Evolutionary conservation across 2,113 vertebrate species (phyloP).

Genomic region (Antennarius striatus): DNA sequence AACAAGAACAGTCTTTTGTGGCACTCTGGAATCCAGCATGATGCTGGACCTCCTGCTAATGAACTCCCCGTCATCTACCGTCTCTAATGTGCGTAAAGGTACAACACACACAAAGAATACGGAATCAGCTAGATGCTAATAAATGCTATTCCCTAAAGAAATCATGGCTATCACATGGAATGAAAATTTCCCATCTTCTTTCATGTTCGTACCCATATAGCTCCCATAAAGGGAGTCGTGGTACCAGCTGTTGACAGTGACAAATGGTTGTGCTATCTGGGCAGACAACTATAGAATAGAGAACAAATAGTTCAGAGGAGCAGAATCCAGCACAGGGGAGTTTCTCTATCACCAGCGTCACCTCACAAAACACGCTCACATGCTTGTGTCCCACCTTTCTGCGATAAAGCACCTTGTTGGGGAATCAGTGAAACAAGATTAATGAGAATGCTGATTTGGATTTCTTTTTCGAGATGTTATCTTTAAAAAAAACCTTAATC

Average conservation of each 20-base stretch:
- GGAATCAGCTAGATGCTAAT: not conserved
- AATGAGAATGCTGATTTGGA: not conserved
- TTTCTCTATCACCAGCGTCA: slow-evolving; percentile 18
- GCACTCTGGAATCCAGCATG: not conserved
- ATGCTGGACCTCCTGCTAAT: not conserved
- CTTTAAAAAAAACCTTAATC: not conserved
- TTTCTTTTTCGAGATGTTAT: slow-evolving; percentile 1
- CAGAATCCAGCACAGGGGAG: slow-evolving; percentile 37
- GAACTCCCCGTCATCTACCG: not conserved
- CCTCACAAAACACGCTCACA: slow-evolving; percentile 2
- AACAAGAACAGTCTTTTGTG: slow-evolving; percentile 19
- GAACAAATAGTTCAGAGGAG: slow-evolving; percentile 56
- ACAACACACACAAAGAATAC: not conserved
- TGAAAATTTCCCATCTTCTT: not conserved
- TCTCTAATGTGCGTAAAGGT: not conserved
- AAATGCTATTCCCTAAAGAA: slow-evolving; percentile 24
- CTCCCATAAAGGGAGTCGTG: slow-evolving; percentile 3
- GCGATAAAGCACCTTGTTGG: slow-evolving; percentile 32
- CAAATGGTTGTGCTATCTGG: slow-evolving; percentile 42
- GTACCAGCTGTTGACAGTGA: slow-evolving; percentile 57
- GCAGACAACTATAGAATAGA: slow-evolving; percentile 32
- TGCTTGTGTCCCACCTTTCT: slow-evolving; percentile 19
- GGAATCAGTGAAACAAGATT: not conserved
- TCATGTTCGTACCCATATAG: slow-evolving; percentile 31
- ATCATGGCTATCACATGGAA: slow-evolving; percentile 25